Evolutionary conservation across 2,888 invertebrate genomes (phyloP).

Genomic region (Macrophya annulata): DNA sequence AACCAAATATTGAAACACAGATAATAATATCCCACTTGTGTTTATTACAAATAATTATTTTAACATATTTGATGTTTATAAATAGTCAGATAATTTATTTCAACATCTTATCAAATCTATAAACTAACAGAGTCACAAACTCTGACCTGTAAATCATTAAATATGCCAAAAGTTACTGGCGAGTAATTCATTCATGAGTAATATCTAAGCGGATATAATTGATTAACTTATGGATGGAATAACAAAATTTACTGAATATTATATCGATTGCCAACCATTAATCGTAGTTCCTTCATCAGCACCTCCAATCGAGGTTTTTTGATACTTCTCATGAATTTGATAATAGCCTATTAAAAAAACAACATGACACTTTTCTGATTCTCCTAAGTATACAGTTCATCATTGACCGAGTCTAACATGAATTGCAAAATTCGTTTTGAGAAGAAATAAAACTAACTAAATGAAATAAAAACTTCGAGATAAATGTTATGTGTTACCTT

Average conservation of each 20-base stretch:
- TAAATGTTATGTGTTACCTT: neutral
- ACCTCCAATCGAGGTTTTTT: neutral
- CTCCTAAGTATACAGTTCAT: too few species aligned
- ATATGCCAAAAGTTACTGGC: neutral
- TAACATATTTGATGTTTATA: constrained; percentile 6
- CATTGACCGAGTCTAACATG: too few species aligned
- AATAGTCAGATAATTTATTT: neutral
- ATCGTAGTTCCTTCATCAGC: neutral
- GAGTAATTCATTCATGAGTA: neutral
- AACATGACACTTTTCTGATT: too few species aligned
- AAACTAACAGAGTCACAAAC: neutral
- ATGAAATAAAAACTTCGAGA: too few species aligned
- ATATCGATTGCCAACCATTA: neutral
- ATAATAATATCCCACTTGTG: neutral
- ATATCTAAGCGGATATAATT: neutral
- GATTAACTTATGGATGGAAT: neutral
- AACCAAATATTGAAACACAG: neutral
- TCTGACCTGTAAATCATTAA: constrained; percentile 1
- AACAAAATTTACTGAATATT: neutral
- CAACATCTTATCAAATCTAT: neutral
- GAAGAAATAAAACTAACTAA: neutral
- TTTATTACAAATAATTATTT: constrained; percentile 12
- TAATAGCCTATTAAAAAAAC: too few species aligned
- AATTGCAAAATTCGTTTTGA: neutral
- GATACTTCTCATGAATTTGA: too few species aligned